Conservation (phyloP, 2,113 vertebrate genomes). For the Argyrosomus japonicus region DNA sequence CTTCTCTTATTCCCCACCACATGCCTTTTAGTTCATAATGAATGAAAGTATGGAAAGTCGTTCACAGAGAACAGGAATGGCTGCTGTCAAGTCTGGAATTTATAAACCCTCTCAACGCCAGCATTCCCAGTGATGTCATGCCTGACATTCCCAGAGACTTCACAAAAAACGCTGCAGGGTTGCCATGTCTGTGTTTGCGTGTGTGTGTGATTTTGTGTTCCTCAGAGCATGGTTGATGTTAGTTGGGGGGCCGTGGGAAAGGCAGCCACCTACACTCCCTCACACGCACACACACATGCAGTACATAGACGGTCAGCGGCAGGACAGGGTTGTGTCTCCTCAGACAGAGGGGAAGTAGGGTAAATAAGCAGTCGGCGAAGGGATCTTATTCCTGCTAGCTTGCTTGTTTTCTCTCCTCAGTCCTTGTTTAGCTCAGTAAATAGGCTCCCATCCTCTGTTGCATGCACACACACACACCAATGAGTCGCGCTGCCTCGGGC, state of each 20-base stretch:
- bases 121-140: slow-evolving; percentile 67
- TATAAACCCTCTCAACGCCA: slow-evolving; percentile 27
- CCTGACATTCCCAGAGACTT: slow-evolving; percentile 61
- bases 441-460: slow-evolving; percentile 54
- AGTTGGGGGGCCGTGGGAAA: slow-evolving; percentile 78
- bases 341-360: slow-evolving; percentile 61
- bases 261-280: slow-evolving; percentile 54
- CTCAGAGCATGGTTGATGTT: slow-evolving; percentile 25
- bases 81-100: slow-evolving; percentile 58
- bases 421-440: slow-evolving; percentile 72
- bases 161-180: slow-evolving; percentile 33
- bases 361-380: slow-evolving; percentile 72
- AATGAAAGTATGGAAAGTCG: slow-evolving; percentile 44
- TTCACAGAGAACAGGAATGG: slow-evolving; percentile 40
- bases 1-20: neutral
- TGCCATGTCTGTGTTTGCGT: slow-evolving; percentile 38
- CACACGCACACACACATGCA: slow-evolving; percentile 24
- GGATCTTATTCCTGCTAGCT: slow-evolving; percentile 52
- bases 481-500: slow-evolving; percentile 28
- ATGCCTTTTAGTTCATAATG: slow-evolving; percentile 28
- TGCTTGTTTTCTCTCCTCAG: slow-evolving; percentile 71
- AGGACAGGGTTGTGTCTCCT: slow-evolving; percentile 50
- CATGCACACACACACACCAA: neutral
- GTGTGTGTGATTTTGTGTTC: slow-evolving; percentile 34
- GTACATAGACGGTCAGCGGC: slow-evolving; percentile 27